Conservation (phyloP, 2,797 vertebrate genomes). For the Mormyrus proboscirostris region DNA sequence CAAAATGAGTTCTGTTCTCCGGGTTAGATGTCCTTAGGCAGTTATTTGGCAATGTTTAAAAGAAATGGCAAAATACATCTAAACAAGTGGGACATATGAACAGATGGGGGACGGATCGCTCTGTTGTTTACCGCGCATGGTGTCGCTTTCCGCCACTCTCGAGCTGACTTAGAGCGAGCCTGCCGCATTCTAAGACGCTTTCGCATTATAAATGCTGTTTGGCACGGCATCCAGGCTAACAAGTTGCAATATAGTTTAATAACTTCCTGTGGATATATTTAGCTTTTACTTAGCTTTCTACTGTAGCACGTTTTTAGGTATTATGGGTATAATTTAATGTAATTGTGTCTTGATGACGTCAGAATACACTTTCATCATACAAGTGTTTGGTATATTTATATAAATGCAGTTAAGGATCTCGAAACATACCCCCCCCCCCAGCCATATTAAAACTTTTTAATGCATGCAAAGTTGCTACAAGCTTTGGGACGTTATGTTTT, state of each 20-base stretch:
- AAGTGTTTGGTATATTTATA: neutral
- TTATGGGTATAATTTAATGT: neutral
- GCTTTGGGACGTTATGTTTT: neutral
- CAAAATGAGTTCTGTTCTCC: conserved; percentile 73
- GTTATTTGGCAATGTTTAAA: conserved; percentile 69
- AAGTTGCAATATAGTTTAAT: neutral
- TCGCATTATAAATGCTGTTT: neutral
- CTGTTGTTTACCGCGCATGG: conserved; percentile 73
- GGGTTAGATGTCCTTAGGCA: conserved; percentile 73
- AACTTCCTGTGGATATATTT: conserved; percentile 2
- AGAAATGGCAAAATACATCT: conserved; percentile 70
- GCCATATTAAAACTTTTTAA: neutral
- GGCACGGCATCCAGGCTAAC: conserved; percentile 19
- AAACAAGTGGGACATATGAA: conserved; percentile 71
- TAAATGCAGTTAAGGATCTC: neutral
- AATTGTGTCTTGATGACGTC: neutral
- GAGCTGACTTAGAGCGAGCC: conserved; percentile 54
- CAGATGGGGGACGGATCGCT: conserved; percentile 72
- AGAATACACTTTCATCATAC: neutral
- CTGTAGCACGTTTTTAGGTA: neutral
- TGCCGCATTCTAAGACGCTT: conserved; percentile 46
- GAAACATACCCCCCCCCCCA: neutral
- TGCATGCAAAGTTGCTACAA: neutral
- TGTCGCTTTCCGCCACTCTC: conserved; percentile 57
- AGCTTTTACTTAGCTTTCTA: neutral